Conservation (phyloP, 2,888 invertebrate genomes). For the Synergus japonicus region DNA sequence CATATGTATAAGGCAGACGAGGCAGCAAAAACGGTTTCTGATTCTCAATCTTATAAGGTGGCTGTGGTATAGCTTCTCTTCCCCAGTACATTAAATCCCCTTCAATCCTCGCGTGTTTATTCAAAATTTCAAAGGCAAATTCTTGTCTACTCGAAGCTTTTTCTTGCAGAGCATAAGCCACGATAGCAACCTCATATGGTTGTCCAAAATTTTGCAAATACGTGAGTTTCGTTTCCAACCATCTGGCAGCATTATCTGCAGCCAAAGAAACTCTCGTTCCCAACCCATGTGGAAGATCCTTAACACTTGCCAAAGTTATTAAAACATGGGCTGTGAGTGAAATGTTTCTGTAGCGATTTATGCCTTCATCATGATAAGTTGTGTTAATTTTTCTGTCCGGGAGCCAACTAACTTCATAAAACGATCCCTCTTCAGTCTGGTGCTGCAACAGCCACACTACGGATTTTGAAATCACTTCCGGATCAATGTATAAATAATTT, state of each 20-base stretch:
- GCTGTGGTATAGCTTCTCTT: conserved; percentile 86
- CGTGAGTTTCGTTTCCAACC: conserved; percentile 90
- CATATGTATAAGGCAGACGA: conserved; percentile 91
- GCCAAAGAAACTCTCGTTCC: conserved; percentile 88
- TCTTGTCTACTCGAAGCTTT: conserved; percentile 90
- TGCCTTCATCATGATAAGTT: conserved; percentile 80
- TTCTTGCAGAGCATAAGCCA: conserved; percentile 90
- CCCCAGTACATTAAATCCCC: conserved; percentile 94
- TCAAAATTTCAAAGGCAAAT: conserved; percentile 87
- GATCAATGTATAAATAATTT: conserved; percentile 95
- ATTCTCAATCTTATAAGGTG: conserved; percentile 92
- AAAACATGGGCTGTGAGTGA: conserved; percentile 96
- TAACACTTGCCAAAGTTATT: conserved; percentile 90
- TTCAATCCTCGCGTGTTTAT: conserved; percentile 83
- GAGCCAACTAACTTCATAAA: conserved; percentile 92
- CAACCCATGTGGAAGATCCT: conserved; percentile 86
- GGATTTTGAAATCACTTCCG: conserved; percentile 89
- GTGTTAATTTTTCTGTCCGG: conserved; percentile 94
- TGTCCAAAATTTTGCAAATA: conserved; percentile 85
- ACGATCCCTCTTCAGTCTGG: conserved; percentile 91
- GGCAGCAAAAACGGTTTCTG: conserved; percentile 94
- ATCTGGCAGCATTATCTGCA: conserved; percentile 86
- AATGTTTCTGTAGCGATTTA: conserved; percentile 83
- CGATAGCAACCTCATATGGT: conserved; percentile 92
- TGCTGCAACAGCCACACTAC: conserved; percentile 92